Evolutionary conservation across 2,888 invertebrate genomes (phyloP).

Genomic region (Limenitis arthemis): DNA sequence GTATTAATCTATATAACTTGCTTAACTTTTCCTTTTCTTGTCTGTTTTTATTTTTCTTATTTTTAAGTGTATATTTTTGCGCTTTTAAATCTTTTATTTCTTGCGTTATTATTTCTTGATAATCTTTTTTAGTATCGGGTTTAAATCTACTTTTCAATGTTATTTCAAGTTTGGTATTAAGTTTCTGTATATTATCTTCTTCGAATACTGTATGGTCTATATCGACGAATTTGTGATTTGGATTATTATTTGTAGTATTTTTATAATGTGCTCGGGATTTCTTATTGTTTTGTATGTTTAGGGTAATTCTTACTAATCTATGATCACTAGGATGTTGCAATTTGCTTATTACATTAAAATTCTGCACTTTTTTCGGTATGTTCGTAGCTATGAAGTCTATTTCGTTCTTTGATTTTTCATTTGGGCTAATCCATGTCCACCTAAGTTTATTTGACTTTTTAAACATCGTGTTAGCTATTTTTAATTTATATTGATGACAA

Average conservation of each 20-base stretch:
- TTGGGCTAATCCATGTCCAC: constrained; percentile 3
- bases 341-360: not conserved
- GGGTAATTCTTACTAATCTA: not conserved
- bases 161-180: no score
- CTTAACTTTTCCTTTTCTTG: not conserved
- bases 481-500: not conserved
- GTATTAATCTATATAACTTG: not conserved
- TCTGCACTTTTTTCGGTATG: not conserved
- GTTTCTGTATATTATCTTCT: no score
- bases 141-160: no score
- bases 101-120: no score
- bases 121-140: no score
- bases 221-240: no score
- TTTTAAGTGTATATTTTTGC: not conserved
- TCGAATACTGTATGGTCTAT: no score
- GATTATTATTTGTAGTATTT: no score
- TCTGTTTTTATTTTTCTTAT: not conserved
- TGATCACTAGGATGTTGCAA: constrained; percentile 4
- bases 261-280: not conserved
- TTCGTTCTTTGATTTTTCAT: constrained; percentile 1
- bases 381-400: constrained; percentile 5
- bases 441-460: not conserved
- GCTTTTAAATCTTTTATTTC: no score
- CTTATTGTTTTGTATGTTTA: not conserved
- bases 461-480: not conserved